Evolutionary conservation across 2,888 invertebrate species (phyloP).

Genomic region (Campopleginae sp.): DNA sequence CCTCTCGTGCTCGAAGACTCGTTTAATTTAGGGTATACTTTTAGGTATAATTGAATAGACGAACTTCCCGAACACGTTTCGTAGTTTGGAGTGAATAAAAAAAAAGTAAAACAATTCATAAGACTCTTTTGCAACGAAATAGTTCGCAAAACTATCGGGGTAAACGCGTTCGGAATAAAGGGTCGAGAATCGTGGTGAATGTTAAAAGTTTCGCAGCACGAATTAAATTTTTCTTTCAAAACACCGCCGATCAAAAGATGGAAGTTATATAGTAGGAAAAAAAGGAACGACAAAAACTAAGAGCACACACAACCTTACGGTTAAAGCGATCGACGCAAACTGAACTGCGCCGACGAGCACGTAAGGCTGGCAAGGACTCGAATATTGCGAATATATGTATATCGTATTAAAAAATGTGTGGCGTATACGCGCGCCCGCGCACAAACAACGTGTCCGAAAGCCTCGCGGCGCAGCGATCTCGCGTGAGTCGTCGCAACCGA

Average conservation of each 20-base stretch:
- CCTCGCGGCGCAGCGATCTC: slow-evolving; percentile 49
- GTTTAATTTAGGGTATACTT: slow-evolving; percentile 1
- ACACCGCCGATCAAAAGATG: not conserved
- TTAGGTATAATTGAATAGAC: not conserved
- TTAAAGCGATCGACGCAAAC: slow-evolving; percentile 78
- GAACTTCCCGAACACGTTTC: slow-evolving; percentile 10
- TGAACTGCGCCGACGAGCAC: slow-evolving; percentile 75
- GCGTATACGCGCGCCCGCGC: slow-evolving; percentile 66
- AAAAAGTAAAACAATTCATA: not conserved
- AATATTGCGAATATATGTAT: slow-evolving; percentile 56
- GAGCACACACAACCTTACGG: slow-evolving; percentile 69
- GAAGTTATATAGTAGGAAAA: slow-evolving; percentile 3
- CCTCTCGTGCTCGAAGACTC: slow-evolving; percentile 14
- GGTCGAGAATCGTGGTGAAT: not conserved
- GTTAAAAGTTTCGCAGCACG: slow-evolving; percentile 3
- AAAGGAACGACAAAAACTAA: slow-evolving; percentile 7
- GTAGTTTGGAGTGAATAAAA: not conserved
- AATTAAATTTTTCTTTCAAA: not conserved
- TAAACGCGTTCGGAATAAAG: not conserved
- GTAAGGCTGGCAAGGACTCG: slow-evolving; percentile 73
- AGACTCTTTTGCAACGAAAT: not conserved
- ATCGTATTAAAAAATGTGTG: not conserved
- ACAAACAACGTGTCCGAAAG: slow-evolving; percentile 41
- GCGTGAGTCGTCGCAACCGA: slow-evolving; percentile 44
- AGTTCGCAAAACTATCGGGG: not conserved